Base-by-base conservation (phyloP, 2,113 vertebrate genomes). In the Castor canadensis region DNA sequence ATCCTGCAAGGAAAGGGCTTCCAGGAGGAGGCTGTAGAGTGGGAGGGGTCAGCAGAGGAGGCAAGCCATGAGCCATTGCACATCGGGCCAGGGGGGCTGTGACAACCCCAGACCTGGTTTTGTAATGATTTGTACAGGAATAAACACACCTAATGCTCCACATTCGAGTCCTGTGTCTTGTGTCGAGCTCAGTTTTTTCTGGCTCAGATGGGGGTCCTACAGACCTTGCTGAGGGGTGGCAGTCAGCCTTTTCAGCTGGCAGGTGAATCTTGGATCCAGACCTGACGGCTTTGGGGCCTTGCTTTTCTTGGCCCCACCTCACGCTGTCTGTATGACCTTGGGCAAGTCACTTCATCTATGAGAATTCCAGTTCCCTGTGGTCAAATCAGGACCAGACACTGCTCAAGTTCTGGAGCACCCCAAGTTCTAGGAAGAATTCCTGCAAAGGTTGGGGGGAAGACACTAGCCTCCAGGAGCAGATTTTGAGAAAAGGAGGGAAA, bases 71-170 rank as follows among this genome's bases (percentile, higher is more conserved):
- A 95, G 87, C 89, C 77, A 66, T 92, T 94, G 79, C 94, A 96
- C 94, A 75, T n/a, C 64, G 86, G 91, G 52, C 85, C n/a, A 47
- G 76, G 38, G 67, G 93, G 72, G 72, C 67, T 1, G 77, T 0
- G 20, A 64, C 87, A 80, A 67, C 85, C 90, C 76, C 52, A 75
- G 56, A 80, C 56, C 67, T 92, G 87, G 62, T 98, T 98, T 98
- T 98, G 96, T 98, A 98, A 97, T 84, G 95, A 95, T 98, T 97
- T 97, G 92, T 98, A 97, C 54, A 85, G 97, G 93, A 98, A 98
- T 98, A 98, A 98, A 98, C 30, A 71, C 80, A 86, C 76, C 76
- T 97, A 64, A 60, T 60, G 58, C 75, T 91, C 91, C 40, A 24
- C 22, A 73, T 58, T 85, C 0, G 9, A 66, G 43, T 95, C 54